Evolutionary conservation across 1,140 invertebrate genomes (phyloP).

Genomic region (Apis laboriosa): DNA sequence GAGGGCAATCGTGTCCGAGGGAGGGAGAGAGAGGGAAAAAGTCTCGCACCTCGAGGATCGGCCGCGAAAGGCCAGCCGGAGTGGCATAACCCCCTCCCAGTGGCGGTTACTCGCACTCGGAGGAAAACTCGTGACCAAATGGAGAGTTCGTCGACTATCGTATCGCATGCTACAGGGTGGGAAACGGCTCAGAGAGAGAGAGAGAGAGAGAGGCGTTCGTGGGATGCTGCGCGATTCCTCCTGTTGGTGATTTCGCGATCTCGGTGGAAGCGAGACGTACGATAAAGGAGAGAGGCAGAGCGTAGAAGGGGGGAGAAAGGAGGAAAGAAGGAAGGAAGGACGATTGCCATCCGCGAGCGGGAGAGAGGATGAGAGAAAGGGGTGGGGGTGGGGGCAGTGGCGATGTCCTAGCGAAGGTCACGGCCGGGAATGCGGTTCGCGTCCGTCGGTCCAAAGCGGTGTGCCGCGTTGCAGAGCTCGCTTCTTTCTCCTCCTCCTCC

Average conservation of each 20-base stretch:
- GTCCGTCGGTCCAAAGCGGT: conserved; percentile 76
- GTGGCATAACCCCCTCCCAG: not conserved
- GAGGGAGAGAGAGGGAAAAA: not conserved
- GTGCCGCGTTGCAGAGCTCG: conserved; percentile 69
- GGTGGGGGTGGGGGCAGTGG: conserved; percentile 73
- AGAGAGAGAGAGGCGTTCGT: conserved; percentile 7
- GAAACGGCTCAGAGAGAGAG: conserved; percentile 18
- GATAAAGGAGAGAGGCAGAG: conserved; percentile 33
- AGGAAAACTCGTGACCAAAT: conserved; percentile 39
- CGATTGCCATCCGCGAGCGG: conserved; percentile 30
- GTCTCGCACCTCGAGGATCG: conserved; percentile 2
- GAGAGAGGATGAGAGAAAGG: conserved; percentile 51
- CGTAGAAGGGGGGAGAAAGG: not conserved
- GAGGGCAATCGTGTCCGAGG: not conserved
- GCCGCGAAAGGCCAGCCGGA: conserved; percentile 10
- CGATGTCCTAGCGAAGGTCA: conserved; percentile 82
- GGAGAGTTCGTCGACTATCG: conserved; percentile 28
- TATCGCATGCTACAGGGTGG: conserved; percentile 10
- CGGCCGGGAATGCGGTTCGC: conserved; percentile 81
- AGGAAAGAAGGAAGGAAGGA: conserved; percentile 21
- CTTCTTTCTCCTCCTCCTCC: conserved; percentile 38
- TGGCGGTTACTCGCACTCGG: not conserved
- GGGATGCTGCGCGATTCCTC: conserved; percentile 49
- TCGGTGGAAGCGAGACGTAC: conserved; percentile 9
- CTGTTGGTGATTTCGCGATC: not conserved